Evolutionary conservation across 2,797 vertebrate genomes (phyloP).

Genomic region (Pseudomugil gertrudae): DNA sequence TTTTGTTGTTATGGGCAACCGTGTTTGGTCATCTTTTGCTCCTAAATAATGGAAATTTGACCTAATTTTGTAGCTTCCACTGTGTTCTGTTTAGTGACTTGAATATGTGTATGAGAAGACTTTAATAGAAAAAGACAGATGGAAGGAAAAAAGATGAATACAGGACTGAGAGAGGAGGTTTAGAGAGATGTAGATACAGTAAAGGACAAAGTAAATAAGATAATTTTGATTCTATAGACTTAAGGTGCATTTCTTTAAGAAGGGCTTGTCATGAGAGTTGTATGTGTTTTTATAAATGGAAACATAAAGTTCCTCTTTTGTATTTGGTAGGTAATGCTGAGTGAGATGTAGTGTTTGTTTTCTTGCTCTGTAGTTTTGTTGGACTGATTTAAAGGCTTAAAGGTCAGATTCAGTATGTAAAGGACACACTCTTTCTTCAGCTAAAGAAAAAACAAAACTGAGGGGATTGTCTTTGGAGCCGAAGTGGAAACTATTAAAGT

Average conservation of each 20-base stretch:
- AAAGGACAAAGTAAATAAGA: background rate
- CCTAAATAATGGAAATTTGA: conserved; percentile 64
- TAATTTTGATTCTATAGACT: background rate
- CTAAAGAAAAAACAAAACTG: too few relatives aligned
- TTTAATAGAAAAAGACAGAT: conserved; percentile 23
- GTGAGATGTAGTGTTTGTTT: conserved; percentile 1
- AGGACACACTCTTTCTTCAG: too few relatives aligned
- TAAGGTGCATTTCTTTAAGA: too few relatives aligned
- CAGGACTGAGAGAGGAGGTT: too few relatives aligned
- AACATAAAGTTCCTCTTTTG: conserved; percentile 30
- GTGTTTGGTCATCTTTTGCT: conserved; percentile 39
- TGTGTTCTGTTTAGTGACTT: conserved; percentile 42
- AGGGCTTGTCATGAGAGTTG: too few relatives aligned
- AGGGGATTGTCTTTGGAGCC: too few relatives aligned
- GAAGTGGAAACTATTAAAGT: too few relatives aligned
- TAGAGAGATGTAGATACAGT: background rate
- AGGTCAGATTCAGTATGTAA: too few relatives aligned
- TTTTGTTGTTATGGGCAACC: conserved; percentile 67
- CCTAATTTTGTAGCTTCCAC: conserved; percentile 50
- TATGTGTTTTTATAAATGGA: conserved; percentile 49
- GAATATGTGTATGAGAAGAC: conserved; percentile 28
- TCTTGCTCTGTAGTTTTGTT: too few relatives aligned
- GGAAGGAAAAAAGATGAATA: conserved; percentile 6
- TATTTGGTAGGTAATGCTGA: conserved; percentile 6
- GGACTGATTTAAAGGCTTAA: too few relatives aligned